phyloP scores from a whole-genome alignment of 2,113 vertebrate species.

The Tiliqua scincoides region DNA sequence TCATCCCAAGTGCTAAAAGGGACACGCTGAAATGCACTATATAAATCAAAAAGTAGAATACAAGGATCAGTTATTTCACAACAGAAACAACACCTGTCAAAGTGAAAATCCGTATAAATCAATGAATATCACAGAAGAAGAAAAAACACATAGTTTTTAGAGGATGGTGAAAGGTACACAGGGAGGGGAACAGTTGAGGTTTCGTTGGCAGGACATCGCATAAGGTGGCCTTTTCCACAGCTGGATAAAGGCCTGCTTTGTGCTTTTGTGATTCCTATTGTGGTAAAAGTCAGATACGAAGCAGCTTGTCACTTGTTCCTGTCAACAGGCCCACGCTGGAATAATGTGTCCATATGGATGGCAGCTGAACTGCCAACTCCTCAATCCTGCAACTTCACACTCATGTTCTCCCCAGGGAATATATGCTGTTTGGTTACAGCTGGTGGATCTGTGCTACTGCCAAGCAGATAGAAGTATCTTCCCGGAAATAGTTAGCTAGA shows the following conservation, averaged over 20 bases:
- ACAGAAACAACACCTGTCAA: not conserved
- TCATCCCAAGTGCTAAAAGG: not conserved
- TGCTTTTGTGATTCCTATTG: not conserved
- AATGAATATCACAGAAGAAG: not conserved
- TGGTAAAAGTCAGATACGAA: not conserved
- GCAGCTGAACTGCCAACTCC: not conserved
- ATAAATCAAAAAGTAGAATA: not conserved
- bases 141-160: not conserved
- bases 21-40: not conserved
- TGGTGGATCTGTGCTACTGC: not conserved
- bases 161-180: not conserved
- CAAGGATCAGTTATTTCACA: not conserved
- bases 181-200: not conserved
- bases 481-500: not conserved
- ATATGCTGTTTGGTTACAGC: not conserved
- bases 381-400: not conserved
- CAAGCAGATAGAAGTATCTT: not conserved
- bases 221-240: not conserved
- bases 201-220: not conserved
- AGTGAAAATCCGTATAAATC: not conserved
- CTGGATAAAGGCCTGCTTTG: not conserved
- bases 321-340: not conserved
- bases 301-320: too few relatives aligned
- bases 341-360: not conserved
- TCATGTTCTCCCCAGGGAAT: not conserved